Conservation (phyloP, 2,113 vertebrate species). For the Bujurquina vittata region DNA sequence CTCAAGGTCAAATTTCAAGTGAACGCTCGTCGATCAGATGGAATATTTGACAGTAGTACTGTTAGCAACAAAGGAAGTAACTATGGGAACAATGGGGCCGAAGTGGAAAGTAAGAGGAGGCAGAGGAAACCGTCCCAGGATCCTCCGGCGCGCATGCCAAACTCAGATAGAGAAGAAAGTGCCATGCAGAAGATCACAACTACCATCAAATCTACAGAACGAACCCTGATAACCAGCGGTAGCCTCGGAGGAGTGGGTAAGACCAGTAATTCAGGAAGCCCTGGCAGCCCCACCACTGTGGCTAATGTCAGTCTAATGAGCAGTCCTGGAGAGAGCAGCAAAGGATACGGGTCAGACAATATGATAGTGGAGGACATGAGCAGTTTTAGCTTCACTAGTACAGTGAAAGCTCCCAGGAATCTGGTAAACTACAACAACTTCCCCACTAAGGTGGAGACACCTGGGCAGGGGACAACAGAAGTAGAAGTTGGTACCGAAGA, state of each 20-base stretch:
- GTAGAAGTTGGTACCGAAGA: slow-evolving; percentile 77
- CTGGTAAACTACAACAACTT: slow-evolving; percentile 86
- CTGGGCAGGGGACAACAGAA: slow-evolving; percentile 60
- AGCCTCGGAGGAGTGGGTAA: slow-evolving; percentile 70
- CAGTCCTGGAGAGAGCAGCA: slow-evolving; percentile 53
- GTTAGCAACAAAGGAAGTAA: slow-evolving; percentile 69
- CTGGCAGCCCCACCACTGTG: slow-evolving; percentile 54
- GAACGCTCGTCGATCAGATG: slow-evolving; percentile 64
- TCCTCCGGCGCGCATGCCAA: slow-evolving; percentile 74
- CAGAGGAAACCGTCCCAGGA: slow-evolving; percentile 60
- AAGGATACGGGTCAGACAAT: slow-evolving; percentile 59
- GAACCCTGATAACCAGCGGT: slow-evolving; percentile 71
- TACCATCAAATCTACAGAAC: slow-evolving; percentile 81
- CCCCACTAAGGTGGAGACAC: slow-evolving; percentile 81
- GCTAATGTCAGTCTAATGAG: slow-evolving; percentile 55
- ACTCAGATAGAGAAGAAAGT: slow-evolving; percentile 80
- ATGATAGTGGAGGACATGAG: slow-evolving; percentile 66
- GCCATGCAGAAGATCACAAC: slow-evolving; percentile 75
- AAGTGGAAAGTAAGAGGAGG: slow-evolving; percentile 65
- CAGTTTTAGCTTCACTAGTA: slow-evolving; percentile 57
- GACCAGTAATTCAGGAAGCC: slow-evolving; percentile 41
- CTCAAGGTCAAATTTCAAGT: slow-evolving; percentile 87
- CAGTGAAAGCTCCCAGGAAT: slow-evolving; percentile 81
- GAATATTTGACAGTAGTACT: slow-evolving; percentile 43
- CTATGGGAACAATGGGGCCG: slow-evolving; percentile 61